Evolutionary conservation across 2,888 invertebrate species (phyloP), one percentile per base, ranked within the genome.

Genomic region (Caenorhabditis parvicauda): DNA sequence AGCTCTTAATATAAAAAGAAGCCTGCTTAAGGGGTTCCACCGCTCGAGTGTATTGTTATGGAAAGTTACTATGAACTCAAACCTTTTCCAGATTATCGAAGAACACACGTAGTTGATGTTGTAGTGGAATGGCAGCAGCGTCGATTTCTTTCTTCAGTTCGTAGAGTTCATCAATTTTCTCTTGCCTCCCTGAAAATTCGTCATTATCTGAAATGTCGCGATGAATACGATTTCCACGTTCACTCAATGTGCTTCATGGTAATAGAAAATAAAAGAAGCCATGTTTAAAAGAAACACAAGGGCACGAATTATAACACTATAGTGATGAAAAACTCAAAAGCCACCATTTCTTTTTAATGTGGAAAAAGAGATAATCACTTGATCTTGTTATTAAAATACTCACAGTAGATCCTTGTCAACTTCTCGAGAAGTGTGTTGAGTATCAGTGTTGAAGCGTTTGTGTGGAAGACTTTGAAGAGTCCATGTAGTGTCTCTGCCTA

Each of bases 381-480:
- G 24, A 6, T n/a, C 17, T 22, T 6, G n/a, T 37, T 14, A 39
- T 41, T 9, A 2, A 4, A 9, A 3, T 17, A 51, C 63, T 59
- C 53, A 63, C 63, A 63, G 24, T 54, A 24, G 14, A 41, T 45
- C 24, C 32, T 58, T 2, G 63, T 63, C 12, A 49, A 50, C 4
- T 46, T 7, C 28, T 63, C 58, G 21, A 63, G 35, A n/a, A 63
- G n/a, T 6, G 29, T 45, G 29, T 63, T 63, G 14, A 63, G 48
- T 27, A 52, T 43, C 24, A 63, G 37, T 7, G 63, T 58, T 3
- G 63, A 63, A 7, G 63, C 58, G 12, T 58, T 37, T 29, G 58
- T 58, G 27, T 63, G 58, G 43, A 63, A 63, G 24, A 63, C 58
- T 14, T 55, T 45, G 37, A 63, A 63, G 12, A 63, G 41, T 39